Evolutionary conservation across 2,888 invertebrate genomes (phyloP), one percentile per base, ranked within the genome.

Genomic region (Alentia gelatinosa): DNA sequence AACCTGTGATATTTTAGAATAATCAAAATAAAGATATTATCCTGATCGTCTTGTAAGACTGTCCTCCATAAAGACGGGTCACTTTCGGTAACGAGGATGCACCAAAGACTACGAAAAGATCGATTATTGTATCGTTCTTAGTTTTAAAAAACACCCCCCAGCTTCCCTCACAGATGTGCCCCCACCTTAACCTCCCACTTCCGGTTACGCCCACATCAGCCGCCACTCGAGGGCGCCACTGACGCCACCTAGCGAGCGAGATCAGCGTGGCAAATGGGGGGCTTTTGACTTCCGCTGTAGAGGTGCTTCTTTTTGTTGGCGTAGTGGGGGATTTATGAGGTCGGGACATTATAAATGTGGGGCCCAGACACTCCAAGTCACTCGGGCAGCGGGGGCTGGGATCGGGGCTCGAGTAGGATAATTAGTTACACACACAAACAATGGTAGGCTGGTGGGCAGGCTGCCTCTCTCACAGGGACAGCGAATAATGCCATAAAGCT

Each of bases 341-440:
- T 47, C 33, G 42, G 47, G 35, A 86, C 47, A 47, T 86, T 47
- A 86, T 86, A 86, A 86, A 86, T 86, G 50, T 47, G 42, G 3
- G 86, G 7, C 37, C 26, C 47, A 30, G 86, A 86, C 86, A 42
- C 86, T 86, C 30, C 86, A 86, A 50, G 47, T 47, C 86, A 42
- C 86, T 86, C 47, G 50, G 50, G 47, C 42, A 35, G 37, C 42
- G 30, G 86, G 42, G 47, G 86, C 33, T 1, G n/a, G 26, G 30
- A 47, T 12, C 86, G 79, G 37, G 79, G 23, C 42, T n/a, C 42
- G 26, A 86, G 86, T 86, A 47, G 42, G 15, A 35, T 86, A 86
- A 86, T 86, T 86, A 50, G 86, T 86, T 47, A 47, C 35, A 30
- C 86, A 47, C 50, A 86, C 86, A 86, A 86, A 86, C 86, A 86